Evolutionary conservation across 1,140 invertebrate genomes (phyloP).

Genomic region (Proales similis): DNA sequence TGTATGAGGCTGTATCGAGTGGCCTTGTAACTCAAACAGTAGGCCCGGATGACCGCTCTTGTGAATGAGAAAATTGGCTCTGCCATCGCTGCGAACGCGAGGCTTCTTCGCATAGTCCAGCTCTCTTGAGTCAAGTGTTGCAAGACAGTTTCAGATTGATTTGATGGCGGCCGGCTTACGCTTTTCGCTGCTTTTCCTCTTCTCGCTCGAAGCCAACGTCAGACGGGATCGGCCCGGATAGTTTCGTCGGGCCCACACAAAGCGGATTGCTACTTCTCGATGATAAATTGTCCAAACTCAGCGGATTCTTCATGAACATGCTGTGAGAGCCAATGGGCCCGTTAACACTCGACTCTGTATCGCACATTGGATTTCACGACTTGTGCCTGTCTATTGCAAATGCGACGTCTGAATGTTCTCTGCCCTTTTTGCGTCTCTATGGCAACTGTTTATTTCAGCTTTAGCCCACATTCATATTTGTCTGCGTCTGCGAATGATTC

Average conservation of each 20-base stretch:
- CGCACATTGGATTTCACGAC: too few relatives aligned
- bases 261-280: conserved; percentile 1
- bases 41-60: conserved; percentile 14
- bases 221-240: conserved; percentile 21
- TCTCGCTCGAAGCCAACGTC: conserved; percentile 8
- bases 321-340: conserved; percentile 26
- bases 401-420: too few relatives aligned
- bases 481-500: too few relatives aligned
- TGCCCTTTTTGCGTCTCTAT: too few relatives aligned
- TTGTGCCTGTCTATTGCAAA: too few relatives aligned
- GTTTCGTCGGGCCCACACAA: conserved; percentile 16
- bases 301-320: conserved; percentile 19
- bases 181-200: background rate
- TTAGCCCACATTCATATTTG: too few relatives aligned
- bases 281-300: background rate
- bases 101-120: conserved; percentile 22
- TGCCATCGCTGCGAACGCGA: conserved; percentile 2
- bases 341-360: conserved; percentile 16
- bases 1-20: background rate
- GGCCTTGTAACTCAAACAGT: conserved; percentile 25
- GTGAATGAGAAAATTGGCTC: conserved; percentile 14
- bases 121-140: background rate
- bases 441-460: too few relatives aligned
- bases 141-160: background rate
- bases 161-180: too few relatives aligned